A percentile compares a stretch with the other conserved stretches of the same genome.
These are phyloP conservation scores for Lanius collurio DNA, from an alignment of 2,113 vertebrate species.

Conservation along the genomic window DNA sequence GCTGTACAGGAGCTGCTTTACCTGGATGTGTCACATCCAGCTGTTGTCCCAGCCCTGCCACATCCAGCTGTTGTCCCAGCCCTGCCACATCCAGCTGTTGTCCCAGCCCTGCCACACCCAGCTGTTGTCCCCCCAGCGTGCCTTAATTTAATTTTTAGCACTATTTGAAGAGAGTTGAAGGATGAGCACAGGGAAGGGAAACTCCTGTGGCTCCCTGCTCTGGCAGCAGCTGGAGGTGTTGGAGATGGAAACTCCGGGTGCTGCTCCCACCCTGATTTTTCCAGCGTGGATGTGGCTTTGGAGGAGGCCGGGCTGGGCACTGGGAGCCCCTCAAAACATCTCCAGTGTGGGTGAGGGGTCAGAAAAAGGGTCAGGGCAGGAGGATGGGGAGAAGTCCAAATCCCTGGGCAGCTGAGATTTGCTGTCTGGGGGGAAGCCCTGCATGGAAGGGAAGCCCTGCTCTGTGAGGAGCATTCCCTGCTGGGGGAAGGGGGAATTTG, in stretches of 20 bases:
- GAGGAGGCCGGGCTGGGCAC: background rate
- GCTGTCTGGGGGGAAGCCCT: background rate
- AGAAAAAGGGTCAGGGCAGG: background rate
- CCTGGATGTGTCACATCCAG: background rate
- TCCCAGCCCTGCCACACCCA: background rate
- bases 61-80: background rate
- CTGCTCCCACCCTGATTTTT: background rate
- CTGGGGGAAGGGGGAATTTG: background rate
- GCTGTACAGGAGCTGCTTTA: background rate
- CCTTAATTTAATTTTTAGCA: background rate
- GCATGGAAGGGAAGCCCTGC: background rate
- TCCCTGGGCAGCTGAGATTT: background rate
- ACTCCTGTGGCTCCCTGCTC: background rate
- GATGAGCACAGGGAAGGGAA: background rate
- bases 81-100: background rate
- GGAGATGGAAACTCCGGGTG: background rate
- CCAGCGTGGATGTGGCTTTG: background rate
- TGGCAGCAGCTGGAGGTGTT: background rate
- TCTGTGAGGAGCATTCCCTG: background rate
- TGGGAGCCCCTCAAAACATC: background rate
- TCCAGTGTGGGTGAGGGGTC: no score
- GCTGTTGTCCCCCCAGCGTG: background rate
- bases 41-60: background rate
- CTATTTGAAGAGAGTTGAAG: background rate
- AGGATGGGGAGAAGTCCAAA: background rate